A percentile compares a stretch with the other conserved stretches of the same genome.
phyloP scores from a whole-genome alignment of 2,888 invertebrate genomes.

The Ypsolopha sequella region DNA sequence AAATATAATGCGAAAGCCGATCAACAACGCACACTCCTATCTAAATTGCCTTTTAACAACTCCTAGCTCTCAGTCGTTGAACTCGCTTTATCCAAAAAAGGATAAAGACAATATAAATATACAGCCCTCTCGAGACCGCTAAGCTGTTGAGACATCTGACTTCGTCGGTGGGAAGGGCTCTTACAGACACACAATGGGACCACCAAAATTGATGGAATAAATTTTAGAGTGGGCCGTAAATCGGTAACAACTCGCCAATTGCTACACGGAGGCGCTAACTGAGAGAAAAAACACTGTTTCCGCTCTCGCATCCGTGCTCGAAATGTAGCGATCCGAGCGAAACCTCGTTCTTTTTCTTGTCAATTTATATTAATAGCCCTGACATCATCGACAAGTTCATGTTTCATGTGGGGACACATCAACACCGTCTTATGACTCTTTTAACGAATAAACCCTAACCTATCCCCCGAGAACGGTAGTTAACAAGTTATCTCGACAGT shows the following conservation, averaged over 20 bases:
- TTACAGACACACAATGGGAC: conserved; percentile 52
- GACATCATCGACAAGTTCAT: no score
- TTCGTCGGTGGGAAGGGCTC: conserved; percentile 26
- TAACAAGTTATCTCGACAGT: conserved; percentile 50
- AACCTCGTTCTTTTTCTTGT: not conserved
- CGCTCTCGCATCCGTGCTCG: conserved; percentile 65
- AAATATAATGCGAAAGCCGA: conserved; percentile 31
- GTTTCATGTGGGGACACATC: no score
- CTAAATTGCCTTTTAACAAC: conserved; percentile 15
- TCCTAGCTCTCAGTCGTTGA: conserved; percentile 5
- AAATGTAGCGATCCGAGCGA: conserved; percentile 28
- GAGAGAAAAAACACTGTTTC: conserved; percentile 49
- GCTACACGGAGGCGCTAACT: conserved; percentile 65
- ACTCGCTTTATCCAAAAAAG: not conserved
- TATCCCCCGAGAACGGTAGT: conserved; percentile 28
- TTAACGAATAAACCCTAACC: conserved; percentile 28
- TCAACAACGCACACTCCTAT: conserved; percentile 13
- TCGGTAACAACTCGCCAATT: conserved; percentile 65
- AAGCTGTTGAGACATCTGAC: conserved; percentile 27
- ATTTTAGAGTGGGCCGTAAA: conserved; percentile 61
- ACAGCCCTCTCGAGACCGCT: conserved; percentile 30
- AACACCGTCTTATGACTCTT: not conserved
- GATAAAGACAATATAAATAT: not conserved
- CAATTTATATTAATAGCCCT: no score
- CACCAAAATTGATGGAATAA: conserved; percentile 59